Evolutionary conservation across 2,797 vertebrate species (phyloP), one percentile per base, ranked within the genome.

Genomic region (Macropus fuliginosus): DNA sequence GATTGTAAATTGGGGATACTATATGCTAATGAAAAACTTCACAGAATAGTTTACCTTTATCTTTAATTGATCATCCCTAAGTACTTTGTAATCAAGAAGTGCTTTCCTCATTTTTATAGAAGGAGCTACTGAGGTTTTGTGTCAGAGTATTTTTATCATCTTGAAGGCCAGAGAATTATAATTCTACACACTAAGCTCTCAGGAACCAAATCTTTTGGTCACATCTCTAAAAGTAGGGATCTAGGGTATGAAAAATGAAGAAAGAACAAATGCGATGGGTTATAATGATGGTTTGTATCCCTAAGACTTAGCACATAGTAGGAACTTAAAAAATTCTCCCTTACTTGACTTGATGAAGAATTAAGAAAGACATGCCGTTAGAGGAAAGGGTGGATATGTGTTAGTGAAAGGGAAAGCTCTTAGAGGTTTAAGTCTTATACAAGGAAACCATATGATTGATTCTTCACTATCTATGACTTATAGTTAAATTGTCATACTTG

Each of bases 1-100:
- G 13, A 95, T 92, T 92, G 59, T 90, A 96, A 95, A 93, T 57
- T 34, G 55, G 55, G 5, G 27, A 56, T 89, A 92, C 57, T 94
- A 94, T 95, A 96, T 93, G 50, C 59, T 93, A 52, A 92, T 14
- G 54, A 55, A 92, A 66, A 52, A 93, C 18, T 95, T 11, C 31
- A 90, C 1, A 9, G 55, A 6, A 12, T 31, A 91, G 62, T 5
- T 93, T 18, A 10, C 21, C 92, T 96, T 57, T 55, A 50, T 93
- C 54, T 34, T 31, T 21, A 66, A 59, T 91, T 29, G 5, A 5
- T 93, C 28, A 92, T 93, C 74, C 94, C 91, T 55, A 18, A 27
- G n/a, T 50, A 54, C 28, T 62, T 66, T 18, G 54, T 13, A 91
- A 55, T 31, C 90, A 55, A 87, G n/a, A 89, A 57, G 94, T 89